phyloP scores from a whole-genome alignment of 2,797 vertebrate genomes.

The Sebastolobus alascanus region DNA sequence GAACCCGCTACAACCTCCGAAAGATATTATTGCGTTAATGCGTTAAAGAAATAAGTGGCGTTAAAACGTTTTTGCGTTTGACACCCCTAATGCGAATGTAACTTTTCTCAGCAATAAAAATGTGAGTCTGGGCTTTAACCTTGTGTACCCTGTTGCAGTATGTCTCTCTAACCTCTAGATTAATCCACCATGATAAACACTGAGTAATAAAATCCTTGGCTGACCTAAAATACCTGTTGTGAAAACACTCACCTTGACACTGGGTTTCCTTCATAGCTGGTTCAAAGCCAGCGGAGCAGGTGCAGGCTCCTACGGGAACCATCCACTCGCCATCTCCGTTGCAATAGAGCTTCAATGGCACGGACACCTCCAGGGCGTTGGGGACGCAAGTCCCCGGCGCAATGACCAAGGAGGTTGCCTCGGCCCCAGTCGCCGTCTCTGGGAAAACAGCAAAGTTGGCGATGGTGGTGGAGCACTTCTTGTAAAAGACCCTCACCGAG shows the following conservation, averaged over 20 bases:
- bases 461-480: slow-evolving; percentile 96
- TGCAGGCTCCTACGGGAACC: slow-evolving; percentile 97
- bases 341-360: slow-evolving; percentile 97
- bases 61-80: too few relatives aligned
- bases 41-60: too few relatives aligned
- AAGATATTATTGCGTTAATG: too few relatives aligned
- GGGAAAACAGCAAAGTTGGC: slow-evolving; percentile 96
- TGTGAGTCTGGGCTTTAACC: slow-evolving; percentile 11
- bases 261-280: slow-evolving; percentile 93
- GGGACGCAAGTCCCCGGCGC: slow-evolving; percentile 95
- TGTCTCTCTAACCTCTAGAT: slow-evolving; percentile 3
- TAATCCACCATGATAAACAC: slow-evolving; percentile 14
- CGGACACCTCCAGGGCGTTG: slow-evolving; percentile 94
- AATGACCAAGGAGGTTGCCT: slow-evolving; percentile 96
- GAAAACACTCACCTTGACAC: slow-evolving; percentile 89
- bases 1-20: too few relatives aligned
- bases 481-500: slow-evolving; percentile 96
- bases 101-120: slow-evolving; percentile 41
- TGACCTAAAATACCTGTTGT: slow-evolving; percentile 25
- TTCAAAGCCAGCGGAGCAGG: slow-evolving; percentile 94
- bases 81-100: too few relatives aligned
- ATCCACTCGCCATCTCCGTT: slow-evolving; percentile 98
- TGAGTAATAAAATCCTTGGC: slow-evolving; percentile 1
- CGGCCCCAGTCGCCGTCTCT: slow-evolving; percentile 95
- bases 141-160: slow-evolving; percentile 3